Evolutionary conservation across 1,140 invertebrate genomes (phyloP), one percentile per base, ranked within the genome.

Genomic region (Oreohelix idahoensis): DNA sequence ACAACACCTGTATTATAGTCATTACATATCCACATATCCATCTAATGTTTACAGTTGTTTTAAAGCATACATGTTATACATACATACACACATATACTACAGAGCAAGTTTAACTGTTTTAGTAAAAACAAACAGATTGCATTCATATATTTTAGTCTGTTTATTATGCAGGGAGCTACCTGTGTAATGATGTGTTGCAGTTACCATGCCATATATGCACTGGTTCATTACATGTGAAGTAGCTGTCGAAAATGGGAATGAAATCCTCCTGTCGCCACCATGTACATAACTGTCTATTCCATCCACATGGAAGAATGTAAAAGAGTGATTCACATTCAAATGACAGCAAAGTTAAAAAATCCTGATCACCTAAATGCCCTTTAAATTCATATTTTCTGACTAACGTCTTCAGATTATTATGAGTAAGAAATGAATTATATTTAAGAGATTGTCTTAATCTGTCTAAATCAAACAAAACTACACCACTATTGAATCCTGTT

Each of bases 331-430:
- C 95, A 88, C 95, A 93, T 87, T 97, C 96, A 89, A 95, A 93
- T 39, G 94, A 94, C 11, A 97, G 86, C 38, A 97, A 89, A 0
- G 96, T 96, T 89, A 96, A 97, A 91, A 96, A 97, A 92, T 97
- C 96, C 92, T 97, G 96, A 92, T 97, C 96, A 5, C 96, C 96
- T 32, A 97, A 93, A 92, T 97, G 96, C 15, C 96, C 96, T 92
- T 95, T 90, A 76, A 94, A 94, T 42, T 93, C 92, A 92, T 96
- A 97, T 90, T 96, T 96, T 20, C 94, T 87, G 1, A 95, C 94
- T 80, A 96, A 91, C 66, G 93, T 92, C 38, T 93, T 88, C 29
- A 96, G 93, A 83, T 92, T 93, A 26, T 94, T 90, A 51, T 94
- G 92, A 35, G 92, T 93, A 15, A 96, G 88, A 69, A 96, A 92